These are phyloP conservation scores for Fulmarus glacialis DNA, from an alignment of 2,113 vertebrate genomes.

Conservation along the genomic window DNA sequence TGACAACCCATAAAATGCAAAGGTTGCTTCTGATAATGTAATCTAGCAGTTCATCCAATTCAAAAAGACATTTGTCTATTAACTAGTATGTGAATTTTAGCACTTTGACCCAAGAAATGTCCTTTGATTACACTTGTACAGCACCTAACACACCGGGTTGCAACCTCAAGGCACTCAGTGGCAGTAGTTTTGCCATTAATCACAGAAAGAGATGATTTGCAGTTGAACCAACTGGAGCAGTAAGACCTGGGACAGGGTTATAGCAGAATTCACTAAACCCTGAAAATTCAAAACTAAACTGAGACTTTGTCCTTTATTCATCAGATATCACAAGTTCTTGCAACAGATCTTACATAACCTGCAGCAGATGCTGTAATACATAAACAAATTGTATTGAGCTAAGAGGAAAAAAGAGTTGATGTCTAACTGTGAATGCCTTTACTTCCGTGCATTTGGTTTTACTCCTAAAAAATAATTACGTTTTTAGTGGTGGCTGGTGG, in stretches of 20 bases:
- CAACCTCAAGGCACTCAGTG: neutral
- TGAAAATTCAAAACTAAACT: neutral
- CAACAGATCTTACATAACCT: conserved; percentile 64
- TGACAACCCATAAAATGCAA: neutral
- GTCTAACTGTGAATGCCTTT: neutral
- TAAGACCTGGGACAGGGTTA: neutral
- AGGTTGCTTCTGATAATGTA: neutral
- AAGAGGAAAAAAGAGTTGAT: neutral
- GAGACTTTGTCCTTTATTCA: conserved; percentile 72
- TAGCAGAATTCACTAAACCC: neutral
- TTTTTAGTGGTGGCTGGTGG: neutral
- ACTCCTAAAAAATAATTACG: neutral
- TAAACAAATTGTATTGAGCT: conserved; percentile 43
- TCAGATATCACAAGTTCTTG: conserved; percentile 56
- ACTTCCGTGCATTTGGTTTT: neutral
- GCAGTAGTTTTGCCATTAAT: neutral
- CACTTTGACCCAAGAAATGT: neutral
- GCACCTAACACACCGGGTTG: neutral
- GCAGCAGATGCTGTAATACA: conserved; percentile 44
- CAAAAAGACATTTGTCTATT: neutral
- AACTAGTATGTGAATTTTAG: neutral
- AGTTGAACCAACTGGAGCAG: neutral
- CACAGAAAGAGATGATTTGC: neutral
- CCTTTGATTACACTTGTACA: neutral
- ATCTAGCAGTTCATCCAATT: neutral